Conservation (phyloP, 2,113 vertebrate genomes). For the Nesospiza acunhae region DNA sequence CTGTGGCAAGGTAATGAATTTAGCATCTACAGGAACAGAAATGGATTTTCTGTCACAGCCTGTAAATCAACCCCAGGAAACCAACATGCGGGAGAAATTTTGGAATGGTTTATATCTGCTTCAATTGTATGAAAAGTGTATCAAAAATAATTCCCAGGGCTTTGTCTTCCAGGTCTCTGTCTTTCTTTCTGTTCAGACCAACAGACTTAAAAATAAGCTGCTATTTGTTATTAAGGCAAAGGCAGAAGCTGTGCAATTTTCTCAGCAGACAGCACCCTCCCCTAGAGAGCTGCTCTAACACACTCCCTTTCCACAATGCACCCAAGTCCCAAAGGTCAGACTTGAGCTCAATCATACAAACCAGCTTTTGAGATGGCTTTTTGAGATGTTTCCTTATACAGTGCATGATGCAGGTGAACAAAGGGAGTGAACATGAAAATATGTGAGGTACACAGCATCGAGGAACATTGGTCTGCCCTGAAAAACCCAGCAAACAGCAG, state of each 20-base stretch:
- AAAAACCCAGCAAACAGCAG: rapidly evolving
- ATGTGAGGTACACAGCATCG: background rate
- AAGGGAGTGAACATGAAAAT: background rate
- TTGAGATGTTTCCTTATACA: background rate
- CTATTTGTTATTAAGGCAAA: background rate
- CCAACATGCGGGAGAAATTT: conserved; percentile 59
- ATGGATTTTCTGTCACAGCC: conserved; percentile 79
- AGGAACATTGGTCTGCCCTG: background rate
- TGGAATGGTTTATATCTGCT: conserved; percentile 59
- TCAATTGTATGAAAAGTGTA: conserved; percentile 39
- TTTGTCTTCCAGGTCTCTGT: background rate
- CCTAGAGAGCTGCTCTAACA: background rate
- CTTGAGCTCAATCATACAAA: background rate
- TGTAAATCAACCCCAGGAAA: conserved; percentile 74
- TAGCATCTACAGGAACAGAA: conserved; percentile 78
- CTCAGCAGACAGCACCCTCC: background rate
- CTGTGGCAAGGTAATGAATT: conserved; percentile 78
- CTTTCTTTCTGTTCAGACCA: background rate
- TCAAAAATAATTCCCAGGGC: conserved; percentile 28
- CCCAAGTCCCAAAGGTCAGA: background rate
- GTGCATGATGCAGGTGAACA: background rate
- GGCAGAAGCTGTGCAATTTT: background rate
- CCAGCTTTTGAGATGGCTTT: background rate
- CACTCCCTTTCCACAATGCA: background rate
- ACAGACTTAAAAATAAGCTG: background rate